These are phyloP conservation scores for Hypanus sabinus DNA, from an alignment of 2,113 vertebrate genomes.

Conservation along the genomic window DNA sequence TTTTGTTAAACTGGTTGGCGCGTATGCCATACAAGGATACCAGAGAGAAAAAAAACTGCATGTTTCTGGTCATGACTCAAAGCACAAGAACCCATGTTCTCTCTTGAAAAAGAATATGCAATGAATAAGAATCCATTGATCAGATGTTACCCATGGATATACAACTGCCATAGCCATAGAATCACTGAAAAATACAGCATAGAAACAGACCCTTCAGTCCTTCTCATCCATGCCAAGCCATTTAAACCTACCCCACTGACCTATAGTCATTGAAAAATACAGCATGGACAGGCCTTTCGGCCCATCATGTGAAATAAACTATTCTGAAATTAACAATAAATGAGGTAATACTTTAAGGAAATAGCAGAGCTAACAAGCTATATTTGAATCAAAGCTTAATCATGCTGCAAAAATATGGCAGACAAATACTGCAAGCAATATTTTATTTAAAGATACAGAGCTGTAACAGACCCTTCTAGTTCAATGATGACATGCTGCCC, in stretches of 20 bases:
- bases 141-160: neutral
- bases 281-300: too few species aligned
- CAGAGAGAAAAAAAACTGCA: too few species aligned
- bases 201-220: too few species aligned
- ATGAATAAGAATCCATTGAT: neutral
- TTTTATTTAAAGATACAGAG: too few species aligned
- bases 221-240: too few species aligned
- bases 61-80: neutral
- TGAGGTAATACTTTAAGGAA: neutral
- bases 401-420: neutral
- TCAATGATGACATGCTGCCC: too few species aligned
- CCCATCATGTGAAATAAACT: neutral
- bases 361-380: neutral
- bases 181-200: too few species aligned
- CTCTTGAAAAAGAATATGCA: neutral
- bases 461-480: too few species aligned
- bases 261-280: too few species aligned
- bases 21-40: neutral
- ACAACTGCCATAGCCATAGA: neutral
- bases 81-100: neutral
- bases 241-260: too few species aligned
- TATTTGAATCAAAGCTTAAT: neutral
- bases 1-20: neutral
- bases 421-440: neutral
- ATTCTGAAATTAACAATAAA: neutral